Conservation (phyloP, 2,888 invertebrate genomes). For the Drosophila ezoana region DNA sequence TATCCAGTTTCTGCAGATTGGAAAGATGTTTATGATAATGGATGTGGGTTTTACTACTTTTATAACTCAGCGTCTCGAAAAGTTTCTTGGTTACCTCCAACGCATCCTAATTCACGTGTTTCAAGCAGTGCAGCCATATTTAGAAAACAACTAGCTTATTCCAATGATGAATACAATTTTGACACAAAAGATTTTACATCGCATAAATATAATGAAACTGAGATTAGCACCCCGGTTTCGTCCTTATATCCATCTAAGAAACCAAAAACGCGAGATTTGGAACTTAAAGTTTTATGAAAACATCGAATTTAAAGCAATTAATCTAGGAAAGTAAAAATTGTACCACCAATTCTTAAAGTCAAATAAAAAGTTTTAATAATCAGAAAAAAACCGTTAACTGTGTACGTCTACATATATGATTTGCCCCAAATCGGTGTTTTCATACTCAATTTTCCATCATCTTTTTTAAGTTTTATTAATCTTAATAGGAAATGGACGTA, state of each 20-base stretch:
- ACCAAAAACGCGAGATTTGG: constrained; percentile 50
- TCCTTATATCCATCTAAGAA: constrained; percentile 23
- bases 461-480: too few species aligned
- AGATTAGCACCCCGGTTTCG: constrained; percentile 25
- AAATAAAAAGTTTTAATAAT: background rate
- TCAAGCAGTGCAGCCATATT: constrained; percentile 94
- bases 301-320: constrained; percentile 24
- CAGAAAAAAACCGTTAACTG: too few species aligned
- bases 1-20: constrained; percentile 97
- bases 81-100: constrained; percentile 98
- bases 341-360: background rate
- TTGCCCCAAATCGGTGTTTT: too few species aligned
- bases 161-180: constrained; percentile 66
- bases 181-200: constrained; percentile 50
- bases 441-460: too few species aligned
- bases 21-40: constrained; percentile 97
- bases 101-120: too few species aligned
- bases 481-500: too few species aligned
- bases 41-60: constrained; percentile 96
- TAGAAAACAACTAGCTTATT: constrained; percentile 88
- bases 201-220: constrained; percentile 35
- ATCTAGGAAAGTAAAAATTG: background rate
- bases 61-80: constrained; percentile 97
- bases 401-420: too few species aligned
- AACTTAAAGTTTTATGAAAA: constrained; percentile 44